Evolutionary conservation across 2,113 vertebrate species (phyloP).

Genomic region (Polypterus bichir): DNA sequence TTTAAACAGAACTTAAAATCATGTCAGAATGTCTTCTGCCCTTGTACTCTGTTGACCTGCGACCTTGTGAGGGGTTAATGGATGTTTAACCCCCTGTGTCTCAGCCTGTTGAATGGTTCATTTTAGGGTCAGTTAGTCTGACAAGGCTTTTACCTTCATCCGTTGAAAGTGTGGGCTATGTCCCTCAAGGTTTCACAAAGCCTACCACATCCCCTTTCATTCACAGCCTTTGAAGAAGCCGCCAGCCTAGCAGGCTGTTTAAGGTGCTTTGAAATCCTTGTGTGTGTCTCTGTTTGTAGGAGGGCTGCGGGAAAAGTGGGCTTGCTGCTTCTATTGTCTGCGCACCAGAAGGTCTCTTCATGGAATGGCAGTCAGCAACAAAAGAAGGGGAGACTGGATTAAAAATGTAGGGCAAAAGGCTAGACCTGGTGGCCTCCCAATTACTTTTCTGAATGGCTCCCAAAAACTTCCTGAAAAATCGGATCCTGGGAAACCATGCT

Average conservation of each 20-base stretch:
- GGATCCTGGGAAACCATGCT: constrained; percentile 18
- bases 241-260: background rate
- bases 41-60: no score
- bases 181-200: background rate
- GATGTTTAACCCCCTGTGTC: no score
- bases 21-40: no score
- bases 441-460: constrained; percentile 12
- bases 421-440: background rate
- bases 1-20: no score
- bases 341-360: background rate
- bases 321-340: background rate
- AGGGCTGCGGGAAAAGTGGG: background rate
- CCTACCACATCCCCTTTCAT: no score
- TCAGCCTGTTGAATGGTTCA: background rate
- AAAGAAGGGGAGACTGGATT: constrained; percentile 4
- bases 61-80: no score
- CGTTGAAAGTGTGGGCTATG: background rate
- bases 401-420: background rate
- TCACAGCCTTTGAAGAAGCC: background rate
- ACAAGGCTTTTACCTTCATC: background rate
- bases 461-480: constrained; percentile 20
- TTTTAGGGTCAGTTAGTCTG: background rate
- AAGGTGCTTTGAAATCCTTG: background rate
- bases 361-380: background rate
- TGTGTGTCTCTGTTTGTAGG: background rate